Conservation (phyloP, 2,797 vertebrate species). For the Oophaga sylvatica region DNA sequence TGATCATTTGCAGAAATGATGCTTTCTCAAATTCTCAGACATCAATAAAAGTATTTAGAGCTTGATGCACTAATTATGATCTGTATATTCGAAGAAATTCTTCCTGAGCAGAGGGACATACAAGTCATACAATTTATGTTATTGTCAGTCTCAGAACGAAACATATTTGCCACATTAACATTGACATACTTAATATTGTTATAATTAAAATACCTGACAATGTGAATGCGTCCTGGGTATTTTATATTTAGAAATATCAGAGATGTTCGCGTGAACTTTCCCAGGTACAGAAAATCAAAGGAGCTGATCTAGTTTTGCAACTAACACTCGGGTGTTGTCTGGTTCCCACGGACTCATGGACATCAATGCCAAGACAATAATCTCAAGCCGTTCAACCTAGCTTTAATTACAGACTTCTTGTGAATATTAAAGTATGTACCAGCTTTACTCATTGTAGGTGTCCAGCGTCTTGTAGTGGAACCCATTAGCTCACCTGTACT, state of each 20-base stretch:
- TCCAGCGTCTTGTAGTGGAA: neutral
- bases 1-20: neutral
- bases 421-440: constrained; percentile 50
- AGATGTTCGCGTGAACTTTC: constrained; percentile 33
- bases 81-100: neutral
- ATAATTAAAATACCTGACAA: neutral
- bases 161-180: neutral
- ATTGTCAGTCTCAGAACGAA: neutral
- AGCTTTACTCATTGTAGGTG: constrained; percentile 5
- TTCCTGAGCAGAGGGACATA: neutral
- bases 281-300: constrained; percentile 31
- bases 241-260: constrained; percentile 12
- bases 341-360: constrained; percentile 52
- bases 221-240: neutral
- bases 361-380: constrained; percentile 52
- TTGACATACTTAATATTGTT: neutral
- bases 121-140: neutral
- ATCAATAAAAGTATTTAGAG: neutral
- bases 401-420: constrained; percentile 51
- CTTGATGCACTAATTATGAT: neutral
- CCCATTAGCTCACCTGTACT: neutral
- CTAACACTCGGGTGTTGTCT: constrained; percentile 53
- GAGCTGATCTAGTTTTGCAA: constrained; percentile 50
- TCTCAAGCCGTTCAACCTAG: constrained; percentile 45
- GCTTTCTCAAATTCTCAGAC: neutral